Evolutionary conservation across 2,113 vertebrate genomes (phyloP).

Genomic region (Lonchura striata): DNA sequence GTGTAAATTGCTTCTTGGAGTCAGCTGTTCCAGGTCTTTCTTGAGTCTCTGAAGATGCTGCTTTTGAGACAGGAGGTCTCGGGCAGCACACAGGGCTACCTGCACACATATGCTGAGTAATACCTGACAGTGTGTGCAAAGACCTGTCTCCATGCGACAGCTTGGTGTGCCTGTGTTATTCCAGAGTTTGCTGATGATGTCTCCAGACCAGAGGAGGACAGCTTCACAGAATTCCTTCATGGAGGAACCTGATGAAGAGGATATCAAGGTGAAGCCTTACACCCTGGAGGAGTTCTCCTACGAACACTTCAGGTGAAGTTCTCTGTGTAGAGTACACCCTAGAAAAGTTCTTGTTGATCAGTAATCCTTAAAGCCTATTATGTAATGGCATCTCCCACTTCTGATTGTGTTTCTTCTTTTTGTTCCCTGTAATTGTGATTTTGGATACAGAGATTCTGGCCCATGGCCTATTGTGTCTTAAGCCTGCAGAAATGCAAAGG

Average conservation of each 20-base stretch:
- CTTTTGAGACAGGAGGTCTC: neutral
- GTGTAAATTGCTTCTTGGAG: neutral
- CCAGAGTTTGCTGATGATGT: constrained; percentile 86
- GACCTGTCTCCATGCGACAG: neutral
- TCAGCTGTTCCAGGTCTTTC: neutral
- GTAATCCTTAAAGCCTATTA: neutral
- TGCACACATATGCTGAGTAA: neutral
- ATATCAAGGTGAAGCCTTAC: constrained; percentile 70
- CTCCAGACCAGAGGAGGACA: constrained; percentile 88
- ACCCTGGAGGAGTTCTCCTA: constrained; percentile 90
- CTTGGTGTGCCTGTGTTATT: neutral
- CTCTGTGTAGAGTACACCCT: neutral
- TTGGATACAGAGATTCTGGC: neutral
- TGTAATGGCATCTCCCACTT: neutral
- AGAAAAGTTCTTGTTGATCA: neutral
- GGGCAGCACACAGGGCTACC: neutral
- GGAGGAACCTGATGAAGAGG: constrained; percentile 21
- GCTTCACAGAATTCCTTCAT: constrained; percentile 43
- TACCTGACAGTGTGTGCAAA: neutral
- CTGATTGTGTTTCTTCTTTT: neutral
- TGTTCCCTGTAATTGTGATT: neutral
- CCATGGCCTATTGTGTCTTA: neutral
- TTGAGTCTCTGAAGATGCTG: neutral
- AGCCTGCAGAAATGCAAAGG: neutral
- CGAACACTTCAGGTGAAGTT: constrained; percentile 86